These are phyloP conservation scores for Falco cherrug DNA, from an alignment of 2,797 vertebrate genomes.

Conservation along the genomic window DNA sequence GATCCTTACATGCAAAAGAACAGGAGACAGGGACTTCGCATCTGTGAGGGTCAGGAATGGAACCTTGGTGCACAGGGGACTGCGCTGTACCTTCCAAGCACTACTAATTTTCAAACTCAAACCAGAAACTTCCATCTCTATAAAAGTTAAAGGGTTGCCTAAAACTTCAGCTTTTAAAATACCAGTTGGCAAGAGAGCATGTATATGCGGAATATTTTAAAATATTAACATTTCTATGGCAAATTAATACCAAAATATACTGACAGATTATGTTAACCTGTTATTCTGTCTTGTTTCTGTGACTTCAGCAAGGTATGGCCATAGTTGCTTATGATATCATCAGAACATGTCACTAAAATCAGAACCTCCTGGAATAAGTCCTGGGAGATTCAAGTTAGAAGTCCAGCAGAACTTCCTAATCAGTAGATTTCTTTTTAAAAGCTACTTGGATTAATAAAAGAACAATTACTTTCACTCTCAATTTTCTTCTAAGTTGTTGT, in stretches of 20 bases:
- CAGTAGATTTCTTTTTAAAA: conserved; percentile 59
- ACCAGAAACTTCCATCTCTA: background rate
- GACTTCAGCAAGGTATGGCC: background rate
- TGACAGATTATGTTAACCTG: background rate
- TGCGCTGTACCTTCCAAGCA: background rate
- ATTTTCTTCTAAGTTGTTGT: conserved; percentile 64
- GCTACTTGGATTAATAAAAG: conserved; percentile 60
- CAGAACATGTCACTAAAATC: background rate
- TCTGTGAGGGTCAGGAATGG: background rate
- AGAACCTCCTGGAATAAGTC: background rate
- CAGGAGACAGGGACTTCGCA: background rate
- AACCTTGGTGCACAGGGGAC: background rate
- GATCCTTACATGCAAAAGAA: background rate
- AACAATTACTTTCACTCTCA: conserved; percentile 64
- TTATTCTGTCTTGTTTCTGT: background rate
- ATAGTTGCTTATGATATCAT: background rate
- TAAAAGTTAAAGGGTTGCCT: background rate
- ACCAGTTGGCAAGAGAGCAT: background rate
- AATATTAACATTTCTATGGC: background rate
- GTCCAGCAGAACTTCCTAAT: conserved; percentile 23
- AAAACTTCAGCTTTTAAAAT: background rate
- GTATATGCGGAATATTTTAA: background rate
- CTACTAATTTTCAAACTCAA: background rate
- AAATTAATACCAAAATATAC: background rate
- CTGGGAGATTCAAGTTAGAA: conserved; percentile 7